Base-by-base conservation (phyloP, 2,113 vertebrate genomes). In the Prolemur simus region DNA sequence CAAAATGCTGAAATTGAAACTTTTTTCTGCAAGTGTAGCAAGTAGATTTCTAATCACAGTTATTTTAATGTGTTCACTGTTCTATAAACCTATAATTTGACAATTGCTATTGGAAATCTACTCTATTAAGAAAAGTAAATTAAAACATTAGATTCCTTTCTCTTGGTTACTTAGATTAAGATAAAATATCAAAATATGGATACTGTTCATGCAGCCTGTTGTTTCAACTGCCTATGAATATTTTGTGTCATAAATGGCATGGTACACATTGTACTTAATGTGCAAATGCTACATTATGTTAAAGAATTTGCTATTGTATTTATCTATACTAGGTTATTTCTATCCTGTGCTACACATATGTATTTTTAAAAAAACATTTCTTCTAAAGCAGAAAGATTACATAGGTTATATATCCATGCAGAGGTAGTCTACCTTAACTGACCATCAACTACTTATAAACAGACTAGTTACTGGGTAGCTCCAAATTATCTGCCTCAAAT, bases 101-200 rank as follows among this genome's bases (percentile, higher is more conserved):
- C 11, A 81, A 15, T 52, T 83, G 12, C 54, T 78, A 86, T 29
- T 91, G 66, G 23, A 91, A 94, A 85, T 64, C 29, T 87, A 0
- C 10, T 87, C 15, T 87, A 87, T 76, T 87, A 64, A 60, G 18
- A 69, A 80, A 86, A 89, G n/a, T 37, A 94, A 96, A 56, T 63
- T 69, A 80, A 96, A 69, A 5, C 11, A 87, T 69, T 56, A 54
- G 47, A 84, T 91, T 63, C 74, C 13, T 88, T 96, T 84, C 34
- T 88, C 13, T 95, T 95, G 14, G 23, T 77, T 85, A 34, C 14
- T 86, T 11, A 73, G 15, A 82, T 88, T 42, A 92, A 76, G 34
- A 82, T 93, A 90, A 87, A 95, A 83, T 78, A 12, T 73, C 34
- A 78, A 95, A 96, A 96, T 17, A 5, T 80, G 73, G 3, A 20